Evolutionary conservation across 2,113 vertebrate species (phyloP), one percentile per base, ranked within the genome.

Genomic region (Isichthys henryi): DNA sequence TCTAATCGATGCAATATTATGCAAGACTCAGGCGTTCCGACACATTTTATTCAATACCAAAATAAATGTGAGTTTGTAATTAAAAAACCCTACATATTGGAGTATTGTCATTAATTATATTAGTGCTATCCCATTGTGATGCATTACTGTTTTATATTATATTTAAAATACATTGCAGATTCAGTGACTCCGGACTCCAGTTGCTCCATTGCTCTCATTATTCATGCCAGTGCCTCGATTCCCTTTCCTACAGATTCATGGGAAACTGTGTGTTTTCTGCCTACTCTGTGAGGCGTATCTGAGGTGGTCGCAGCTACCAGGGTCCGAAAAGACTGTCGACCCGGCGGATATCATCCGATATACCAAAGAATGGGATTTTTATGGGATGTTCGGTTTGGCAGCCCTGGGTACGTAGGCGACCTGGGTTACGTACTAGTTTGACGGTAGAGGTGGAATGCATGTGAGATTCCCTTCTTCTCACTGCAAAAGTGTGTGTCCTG

Each of bases 341-440:
- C 98, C 98, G 0, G 96, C 97, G 0, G 98, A 99, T 94, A 96
- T 99, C 91, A 99, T 99, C 94, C 94, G 98, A 94, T 99, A 99
- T 90, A 97, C 99, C 82, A 99, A 96, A 91, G 98, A 99, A 89
- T 99, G 98, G 99, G 97, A 99, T 91, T 99, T 99, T 94, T 99
- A 99, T 48, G 91, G 94, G 93, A 97, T 98, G 97, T 99, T 99
- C 92, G 96, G 96, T 52, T 90, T 98, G 91, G 98, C 98, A 77
- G 95, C 96, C 89, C 95, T 99, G 10, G 98, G 98, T 99, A 95
- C 94, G 92, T 88, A 17, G 31, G 43, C 17, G 11, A 50, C n/a
- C 10, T 35, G 80, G 35, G 17, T 83, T 46, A 45, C 6, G 23
- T 2, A 31, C 4, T 15, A 52, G 3, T 86, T 70, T 50, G 46